These are phyloP conservation scores for Calcarius lapponicus DNA, from an alignment of 2,797 vertebrate species.

Conservation along the genomic window DNA sequence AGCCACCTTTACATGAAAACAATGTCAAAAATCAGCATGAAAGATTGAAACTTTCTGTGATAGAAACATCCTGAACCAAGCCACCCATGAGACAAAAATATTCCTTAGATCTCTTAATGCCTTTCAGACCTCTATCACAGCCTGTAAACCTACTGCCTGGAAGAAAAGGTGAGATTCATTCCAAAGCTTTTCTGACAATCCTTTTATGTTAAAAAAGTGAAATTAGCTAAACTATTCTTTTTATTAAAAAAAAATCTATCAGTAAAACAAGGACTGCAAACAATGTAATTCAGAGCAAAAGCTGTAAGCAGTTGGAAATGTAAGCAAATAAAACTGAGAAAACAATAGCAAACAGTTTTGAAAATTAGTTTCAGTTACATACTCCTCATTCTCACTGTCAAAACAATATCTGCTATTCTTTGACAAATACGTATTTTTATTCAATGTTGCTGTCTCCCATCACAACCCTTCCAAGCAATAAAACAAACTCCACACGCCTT, in stretches of 20 bases:
- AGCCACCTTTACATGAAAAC: rapidly evolving
- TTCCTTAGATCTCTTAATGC: background rate
- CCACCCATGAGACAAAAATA: background rate
- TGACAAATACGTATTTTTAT: background rate
- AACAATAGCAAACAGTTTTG: background rate
- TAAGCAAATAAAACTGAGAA: background rate
- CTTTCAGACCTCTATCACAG: background rate
- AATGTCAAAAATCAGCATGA: background rate
- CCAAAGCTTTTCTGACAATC: background rate
- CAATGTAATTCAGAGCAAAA: background rate
- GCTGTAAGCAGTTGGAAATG: background rate
- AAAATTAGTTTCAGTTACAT: background rate
- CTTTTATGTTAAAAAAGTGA: background rate
- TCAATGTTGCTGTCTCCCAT: background rate
- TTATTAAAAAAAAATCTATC: background rate
- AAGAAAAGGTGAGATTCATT: background rate
- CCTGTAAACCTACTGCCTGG: background rate
- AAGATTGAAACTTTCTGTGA: background rate
- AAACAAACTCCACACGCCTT: rapidly evolving
- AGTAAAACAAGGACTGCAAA: background rate
- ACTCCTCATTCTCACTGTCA: background rate
- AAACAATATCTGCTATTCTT: background rate
- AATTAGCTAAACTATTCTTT: background rate
- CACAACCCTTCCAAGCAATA: background rate
- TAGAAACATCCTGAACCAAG: background rate